Percentiles rank a stretch among this genome's conserved stretches.
Evolutionary conservation across 2,888 invertebrate genomes (phyloP).

Genomic region (Xestobium rufovillosum): DNA sequence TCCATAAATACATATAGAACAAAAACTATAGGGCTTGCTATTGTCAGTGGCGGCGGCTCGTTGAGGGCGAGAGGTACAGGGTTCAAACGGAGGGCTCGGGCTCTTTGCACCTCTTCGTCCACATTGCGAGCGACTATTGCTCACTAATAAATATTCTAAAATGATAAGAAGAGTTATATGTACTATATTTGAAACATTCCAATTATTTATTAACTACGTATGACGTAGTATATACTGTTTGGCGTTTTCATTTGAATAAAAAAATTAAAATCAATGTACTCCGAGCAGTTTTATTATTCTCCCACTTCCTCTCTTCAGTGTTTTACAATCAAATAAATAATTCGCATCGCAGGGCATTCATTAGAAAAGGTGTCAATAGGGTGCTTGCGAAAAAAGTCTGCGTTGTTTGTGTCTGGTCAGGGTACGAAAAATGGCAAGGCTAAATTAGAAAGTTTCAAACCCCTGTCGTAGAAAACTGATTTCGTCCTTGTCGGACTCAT

Average conservation of each 20-base stretch:
- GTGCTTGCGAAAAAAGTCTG: no score
- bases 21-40: slow-evolving; percentile 31
- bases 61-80: slow-evolving; percentile 32
- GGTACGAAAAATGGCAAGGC: no score
- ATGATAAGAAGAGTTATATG: slow-evolving; percentile 43
- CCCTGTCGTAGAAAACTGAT: no score
- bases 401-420: no score
- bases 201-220: slow-evolving; percentile 39
- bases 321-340: no score
- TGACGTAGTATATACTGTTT: slow-evolving; percentile 44
- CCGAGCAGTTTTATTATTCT: no score
- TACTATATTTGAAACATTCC: slow-evolving; percentile 41
- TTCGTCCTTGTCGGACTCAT: no score
- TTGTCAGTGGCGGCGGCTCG: slow-evolving; percentile 41
- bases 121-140: slow-evolving; percentile 43
- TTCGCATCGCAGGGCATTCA: no score
- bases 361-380: no score
- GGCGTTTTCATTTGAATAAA: slow-evolving; percentile 45
- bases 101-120: slow-evolving; percentile 31
- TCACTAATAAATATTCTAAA: slow-evolving; percentile 46
- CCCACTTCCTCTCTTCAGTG: no score
- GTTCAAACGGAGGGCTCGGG: slow-evolving; percentile 29
- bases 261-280: slow-evolving; percentile 25
- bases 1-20: not conserved
- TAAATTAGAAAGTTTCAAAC: no score